Base-by-base conservation (phyloP, 53 echinoderm and acorn worm genomes). In the Apostichopus leukothele region DNA sequence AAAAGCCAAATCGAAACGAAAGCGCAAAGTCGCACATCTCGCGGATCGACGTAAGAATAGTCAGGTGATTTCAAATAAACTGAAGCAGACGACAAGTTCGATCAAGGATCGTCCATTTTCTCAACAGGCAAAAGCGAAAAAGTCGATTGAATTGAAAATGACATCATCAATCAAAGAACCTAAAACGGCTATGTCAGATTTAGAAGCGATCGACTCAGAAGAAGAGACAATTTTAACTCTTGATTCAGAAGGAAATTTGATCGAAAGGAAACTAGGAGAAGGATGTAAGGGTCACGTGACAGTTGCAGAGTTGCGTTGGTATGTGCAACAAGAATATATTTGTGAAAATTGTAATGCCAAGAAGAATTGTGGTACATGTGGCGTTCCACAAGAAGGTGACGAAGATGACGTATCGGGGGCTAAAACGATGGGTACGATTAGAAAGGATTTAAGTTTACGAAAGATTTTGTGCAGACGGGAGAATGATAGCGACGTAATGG, bases 1-100 rank as follows among this genome's bases (percentile, higher is more conserved):
- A n/a, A 75, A 75, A 75, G 26, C 27, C 4, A 75, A 75, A 75
- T 25, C 9, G 22, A 75, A 75, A 75, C 76, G 76, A n/a, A 75
- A 75, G 26, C 4, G 76, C 25, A 25, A 13, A 75, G 10, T 10
- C 9, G 76, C 76, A 25, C 25, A 75, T 5, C 76, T 75, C 8
- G 76, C 50, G 1, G 76, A 75, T 25, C 26, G 76, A 75, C 5
- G 26, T 27, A 25, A 50, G 5, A 75, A 75, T 21, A 25, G 76
- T 13, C 16, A 75, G 50, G 5, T 75, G 25, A 50, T 75, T 7
- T 25, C 76, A 13, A 75, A 75, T 11, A 75, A 27, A 21, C 26
- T 23, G 25, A 27, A 5, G 16, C 25, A 75, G 22, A 9, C 4
- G 12, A 80, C 27, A 39, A 39, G 39, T 39, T 39, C 39, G 39